Evolutionary conservation across 2,888 invertebrate species (phyloP).

Genomic region (Heliconius ismenius): DNA sequence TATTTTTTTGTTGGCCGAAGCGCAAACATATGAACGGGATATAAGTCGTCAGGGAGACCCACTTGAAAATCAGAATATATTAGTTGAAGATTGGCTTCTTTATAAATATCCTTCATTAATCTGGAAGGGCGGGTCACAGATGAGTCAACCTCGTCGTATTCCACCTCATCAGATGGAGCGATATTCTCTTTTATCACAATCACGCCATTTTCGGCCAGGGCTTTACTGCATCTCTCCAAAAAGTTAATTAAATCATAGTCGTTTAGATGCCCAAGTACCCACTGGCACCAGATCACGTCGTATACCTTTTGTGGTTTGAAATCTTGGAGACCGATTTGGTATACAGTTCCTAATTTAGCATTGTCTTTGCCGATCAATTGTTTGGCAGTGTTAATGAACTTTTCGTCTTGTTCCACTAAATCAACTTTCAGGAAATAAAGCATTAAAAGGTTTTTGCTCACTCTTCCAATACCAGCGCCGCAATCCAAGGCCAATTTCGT

Average conservation of each 20-base stretch:
- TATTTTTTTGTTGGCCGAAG: conserved; percentile 73
- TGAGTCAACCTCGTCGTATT: conserved; percentile 92
- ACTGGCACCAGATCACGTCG: conserved; percentile 98
- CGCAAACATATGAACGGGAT: conserved; percentile 93
- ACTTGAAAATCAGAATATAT: conserved; percentile 86
- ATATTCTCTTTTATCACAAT: conserved; percentile 86
- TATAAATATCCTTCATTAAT: conserved; percentile 84
- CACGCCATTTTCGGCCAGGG: conserved; percentile 58
- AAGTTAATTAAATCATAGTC: conserved; percentile 91
- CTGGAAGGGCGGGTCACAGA: conserved; percentile 91
- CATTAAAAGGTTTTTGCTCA: conserved; percentile 91
- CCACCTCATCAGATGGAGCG: conserved; percentile 83
- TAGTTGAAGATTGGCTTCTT: conserved; percentile 86
- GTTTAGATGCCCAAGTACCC: conserved; percentile 94
- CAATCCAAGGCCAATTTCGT: conserved; percentile 91
- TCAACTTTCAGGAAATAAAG: conserved; percentile 92
- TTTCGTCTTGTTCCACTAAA: conserved; percentile 93
- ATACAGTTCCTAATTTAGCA: conserved; percentile 85
- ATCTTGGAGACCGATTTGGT: conserved; percentile 89
- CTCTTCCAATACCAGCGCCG: conserved; percentile 98
- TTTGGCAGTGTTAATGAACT: conserved; percentile 89
- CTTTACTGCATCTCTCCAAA: conserved; percentile 83
- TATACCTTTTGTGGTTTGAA: conserved; percentile 91
- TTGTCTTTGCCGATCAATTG: conserved; percentile 67
- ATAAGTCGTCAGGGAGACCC: conserved; percentile 93